A percentile compares a stretch with the other conserved stretches of the same genome.
phyloP scores from a whole-genome alignment of 1,140 invertebrate species.

The Drosophila baimaii region DNA sequence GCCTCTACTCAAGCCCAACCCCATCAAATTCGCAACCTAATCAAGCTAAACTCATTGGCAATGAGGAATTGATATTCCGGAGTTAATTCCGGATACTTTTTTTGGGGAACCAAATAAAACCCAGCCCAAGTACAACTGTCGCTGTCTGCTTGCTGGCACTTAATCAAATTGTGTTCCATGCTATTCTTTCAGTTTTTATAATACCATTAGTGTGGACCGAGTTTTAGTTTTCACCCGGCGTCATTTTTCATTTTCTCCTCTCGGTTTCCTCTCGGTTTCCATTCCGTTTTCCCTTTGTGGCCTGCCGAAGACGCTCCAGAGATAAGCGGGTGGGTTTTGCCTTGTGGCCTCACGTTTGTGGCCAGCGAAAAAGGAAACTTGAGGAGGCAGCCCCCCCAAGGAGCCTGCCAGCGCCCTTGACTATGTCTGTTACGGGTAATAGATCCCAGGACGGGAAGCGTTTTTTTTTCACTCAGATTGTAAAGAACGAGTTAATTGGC shows the following conservation, averaged over 20 bases:
- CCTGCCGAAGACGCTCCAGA: conserved; percentile 32
- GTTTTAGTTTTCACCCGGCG: conserved; percentile 52
- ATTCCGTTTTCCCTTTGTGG: conserved; percentile 13
- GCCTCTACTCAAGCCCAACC: background rate
- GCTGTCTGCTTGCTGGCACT: conserved; percentile 49
- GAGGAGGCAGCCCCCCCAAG: conserved; percentile 2
- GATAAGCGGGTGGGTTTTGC: conserved; percentile 57
- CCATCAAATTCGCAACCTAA: conserved; percentile 22
- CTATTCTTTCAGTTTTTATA: conserved; percentile 37
- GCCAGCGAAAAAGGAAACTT: conserved; percentile 6
- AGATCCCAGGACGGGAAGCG: conserved; percentile 7
- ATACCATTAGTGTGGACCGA: conserved; percentile 61
- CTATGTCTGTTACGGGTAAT: conserved; percentile 11
- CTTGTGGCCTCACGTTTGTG: conserved; percentile 52
- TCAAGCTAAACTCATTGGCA: conserved; percentile 42
- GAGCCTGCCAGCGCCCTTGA: conserved; percentile 4
- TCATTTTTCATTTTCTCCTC: conserved; percentile 69
- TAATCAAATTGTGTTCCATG: conserved; percentile 69
- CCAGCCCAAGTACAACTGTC: conserved; percentile 17
- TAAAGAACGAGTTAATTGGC: conserved; percentile 40
- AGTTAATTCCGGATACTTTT: conserved; percentile 4
- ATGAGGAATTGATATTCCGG: conserved; percentile 10
- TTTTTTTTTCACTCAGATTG: background rate
- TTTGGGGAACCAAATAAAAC: background rate
- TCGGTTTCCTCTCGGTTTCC: conserved; percentile 4